Base-by-base conservation (phyloP, 2,797 vertebrate genomes). In the Lutra lutra region DNA sequence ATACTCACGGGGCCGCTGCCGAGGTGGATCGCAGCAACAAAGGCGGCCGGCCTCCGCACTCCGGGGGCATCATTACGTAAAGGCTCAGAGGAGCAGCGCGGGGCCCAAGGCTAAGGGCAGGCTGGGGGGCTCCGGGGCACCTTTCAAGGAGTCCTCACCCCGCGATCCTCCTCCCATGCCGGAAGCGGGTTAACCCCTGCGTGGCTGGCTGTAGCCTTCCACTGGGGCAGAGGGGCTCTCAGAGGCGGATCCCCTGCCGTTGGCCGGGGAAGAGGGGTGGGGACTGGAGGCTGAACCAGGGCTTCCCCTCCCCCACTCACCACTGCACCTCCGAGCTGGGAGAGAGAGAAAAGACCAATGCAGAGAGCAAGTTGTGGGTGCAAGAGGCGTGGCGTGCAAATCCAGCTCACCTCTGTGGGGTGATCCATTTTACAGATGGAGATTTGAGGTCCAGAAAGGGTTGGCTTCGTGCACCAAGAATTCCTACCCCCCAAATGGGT, bases 11-110 rank as follows among this genome's bases (percentile, higher is more conserved):
- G 83, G 86, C 75, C 46, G 35, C 94, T 95, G 87, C 89, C 38
- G 66, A 91, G 79, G 88, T 92, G 35, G 95, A 90, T 91, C 38
- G 64, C 51, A 80, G 2, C 64, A 58, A 93, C 97, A 96, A 97
- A 98, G 95, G 86, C 88, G 56, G 78, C 83, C 35, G 13, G 23
- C 29, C 0, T 21, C 86, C 13, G 18, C 7, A 40, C 89, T 20
- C 91, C 1, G 6, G 43, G 60, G 90, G 66, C 89, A 9, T 72
- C 51, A 0, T 98, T 98, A 98, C 70, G 86, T 98, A 98, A 98
- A 87, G 75, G 96, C 92, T 84, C 20, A 0, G 48, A 14, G 25
- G 54, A 25, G 23, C 46, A 60, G 92, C 64, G 2, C 9, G 4
- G 43, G 75, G 13, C 35, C 5, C 14, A 10, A 8, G 3, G 48